Base-by-base conservation (phyloP, 2,888 invertebrate species). In the Meliscaeva auricollis region DNA sequence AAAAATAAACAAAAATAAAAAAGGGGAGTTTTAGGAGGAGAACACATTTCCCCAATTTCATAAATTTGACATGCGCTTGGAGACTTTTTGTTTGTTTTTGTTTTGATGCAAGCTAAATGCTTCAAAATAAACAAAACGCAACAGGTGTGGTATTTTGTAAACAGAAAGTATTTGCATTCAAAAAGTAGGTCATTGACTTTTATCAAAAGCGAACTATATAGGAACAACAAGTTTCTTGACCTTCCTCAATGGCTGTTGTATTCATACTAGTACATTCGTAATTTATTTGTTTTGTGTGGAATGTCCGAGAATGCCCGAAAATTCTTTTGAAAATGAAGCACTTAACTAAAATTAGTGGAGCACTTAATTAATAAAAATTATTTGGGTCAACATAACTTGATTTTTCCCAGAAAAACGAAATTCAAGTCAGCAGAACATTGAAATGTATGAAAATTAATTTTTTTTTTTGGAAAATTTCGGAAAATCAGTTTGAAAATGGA, bases 171-270 rank as follows among this genome's bases (percentile, higher is more conserved):
- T 32, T 48, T 22, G n/a, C 38, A 38, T 38, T 6, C 38, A 9
- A 13, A 38, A 38, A 8, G 38, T 38, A 38, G 38, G 38, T 9
- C 38, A 38, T 38, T 38, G 38, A 38, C 38, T 38, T n/a, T n/a
- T 38, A 11, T 9, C 3, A 3, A 38, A 38, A 38, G 38, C 13
- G 11, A 38, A 9, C 13, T 38, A 13, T 7, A 38, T 3, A n/a
- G n/a, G n/a, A n/a, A 9, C 38, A 38, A 38, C 38, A 38, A 0
- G 38, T 38, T 9, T 38, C n/a, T 22, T 30, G 26, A 75, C 81
- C 75, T 75, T 50, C 35, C 70, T 32, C 81, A 69, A 81, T 64
- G 69, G 30, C 44, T 32, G 22, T 60, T 44, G 0, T 13, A 9
- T 38, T 38, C 4, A 26, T 26, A 26, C 26, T 26, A 3, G 26